Conservation (phyloP, 2,797 vertebrate genomes). For the Helarctos malayanus region DNA sequence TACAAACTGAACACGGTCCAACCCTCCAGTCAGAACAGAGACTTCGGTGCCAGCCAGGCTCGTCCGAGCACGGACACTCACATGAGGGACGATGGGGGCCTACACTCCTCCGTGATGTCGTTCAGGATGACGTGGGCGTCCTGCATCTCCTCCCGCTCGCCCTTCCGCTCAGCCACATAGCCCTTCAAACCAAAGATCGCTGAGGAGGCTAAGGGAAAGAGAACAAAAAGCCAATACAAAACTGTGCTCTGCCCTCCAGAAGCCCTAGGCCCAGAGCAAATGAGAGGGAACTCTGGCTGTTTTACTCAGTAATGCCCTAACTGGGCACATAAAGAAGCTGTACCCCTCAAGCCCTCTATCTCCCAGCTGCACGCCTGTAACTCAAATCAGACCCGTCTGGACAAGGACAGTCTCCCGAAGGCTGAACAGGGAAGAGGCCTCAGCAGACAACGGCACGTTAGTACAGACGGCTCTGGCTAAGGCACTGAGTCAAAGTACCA, state of each 20-base stretch:
- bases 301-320: not conserved
- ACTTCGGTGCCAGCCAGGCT: rapidly evolving
- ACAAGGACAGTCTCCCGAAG: not conserved
- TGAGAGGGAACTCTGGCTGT: not conserved
- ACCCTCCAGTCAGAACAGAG: not conserved
- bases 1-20: not conserved
- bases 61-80: constrained; percentile 86
- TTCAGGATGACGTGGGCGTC: constrained; percentile 96
- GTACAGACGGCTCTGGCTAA: not conserved
- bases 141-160: constrained; percentile 98
- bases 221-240: constrained; percentile 72
- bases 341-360: not conserved
- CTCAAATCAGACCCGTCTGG: not conserved
- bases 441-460: not conserved
- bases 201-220: constrained; percentile 83
- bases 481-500: rapidly evolving
- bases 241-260: constrained; percentile 54
- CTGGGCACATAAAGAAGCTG: not conserved
- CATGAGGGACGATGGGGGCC: constrained; percentile 91
- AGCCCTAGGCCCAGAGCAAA: constrained; percentile 57
- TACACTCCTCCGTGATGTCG: constrained; percentile 91
- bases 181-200: constrained; percentile 92
- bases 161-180: constrained; percentile 94
- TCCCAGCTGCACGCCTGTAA: not conserved
- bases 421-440: not conserved